phyloP scores from a whole-genome alignment of 2,797 vertebrate species.

The Hydrophis major region DNA sequence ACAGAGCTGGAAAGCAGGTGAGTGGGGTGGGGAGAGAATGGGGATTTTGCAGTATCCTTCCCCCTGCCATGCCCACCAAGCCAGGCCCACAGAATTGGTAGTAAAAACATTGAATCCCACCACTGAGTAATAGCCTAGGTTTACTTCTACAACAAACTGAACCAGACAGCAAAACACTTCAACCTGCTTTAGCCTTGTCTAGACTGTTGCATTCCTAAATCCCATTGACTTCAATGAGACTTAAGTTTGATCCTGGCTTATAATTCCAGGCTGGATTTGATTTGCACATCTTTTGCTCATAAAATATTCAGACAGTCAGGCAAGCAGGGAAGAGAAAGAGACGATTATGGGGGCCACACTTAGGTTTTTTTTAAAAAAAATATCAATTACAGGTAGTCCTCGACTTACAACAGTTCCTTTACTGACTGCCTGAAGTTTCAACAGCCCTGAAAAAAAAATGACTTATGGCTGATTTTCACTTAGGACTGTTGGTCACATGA shows the following conservation, averaged over 20 bases:
- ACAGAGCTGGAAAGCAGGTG: too few relatives aligned
- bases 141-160: not conserved
- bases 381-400: not conserved
- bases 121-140: too few relatives aligned
- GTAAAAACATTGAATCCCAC: too few relatives aligned
- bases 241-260: not conserved
- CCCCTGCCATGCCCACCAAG: too few relatives aligned
- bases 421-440: too few relatives aligned
- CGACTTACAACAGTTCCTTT: too few relatives aligned
- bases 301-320: not conserved
- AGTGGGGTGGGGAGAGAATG: too few relatives aligned
- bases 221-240: not conserved
- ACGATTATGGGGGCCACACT: not conserved
- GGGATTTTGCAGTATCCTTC: too few relatives aligned
- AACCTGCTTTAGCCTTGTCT: not conserved
- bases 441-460: too few relatives aligned
- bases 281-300: not conserved
- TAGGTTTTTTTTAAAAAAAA: not conserved
- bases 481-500: too few relatives aligned
- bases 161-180: not conserved
- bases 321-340: not conserved
- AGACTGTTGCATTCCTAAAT: not conserved
- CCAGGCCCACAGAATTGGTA: too few relatives aligned
- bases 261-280: not conserved
- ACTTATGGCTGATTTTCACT: too few relatives aligned